phyloP scores from a whole-genome alignment of 1,140 invertebrate species.

The Leptinotarsa lineolata region DNA sequence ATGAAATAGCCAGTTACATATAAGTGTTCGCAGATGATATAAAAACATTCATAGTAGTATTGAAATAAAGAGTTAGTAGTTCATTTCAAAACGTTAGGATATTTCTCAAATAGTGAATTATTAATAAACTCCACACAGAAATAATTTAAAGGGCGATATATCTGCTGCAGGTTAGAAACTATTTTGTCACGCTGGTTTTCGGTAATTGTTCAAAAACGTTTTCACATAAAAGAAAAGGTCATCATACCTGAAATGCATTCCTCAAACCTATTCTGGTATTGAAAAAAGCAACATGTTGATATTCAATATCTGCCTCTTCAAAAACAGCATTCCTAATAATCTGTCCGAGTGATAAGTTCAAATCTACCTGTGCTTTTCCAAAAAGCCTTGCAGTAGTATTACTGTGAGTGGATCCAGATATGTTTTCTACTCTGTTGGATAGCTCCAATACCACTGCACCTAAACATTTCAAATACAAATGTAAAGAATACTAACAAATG shows the following conservation, averaged over 20 bases:
- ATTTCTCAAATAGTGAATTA: too few relatives aligned
- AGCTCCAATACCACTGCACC: constrained; percentile 85
- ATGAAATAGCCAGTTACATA: too few relatives aligned
- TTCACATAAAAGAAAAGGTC: not conserved
- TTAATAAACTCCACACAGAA: too few relatives aligned
- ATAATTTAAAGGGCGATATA: too few relatives aligned
- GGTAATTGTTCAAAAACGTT: too few relatives aligned
- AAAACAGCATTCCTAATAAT: constrained; percentile 91
- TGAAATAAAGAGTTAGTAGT: too few relatives aligned
- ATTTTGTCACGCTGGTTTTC: not conserved
- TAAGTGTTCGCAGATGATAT: too few relatives aligned
- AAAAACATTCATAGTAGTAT: too few relatives aligned
- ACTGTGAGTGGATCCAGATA: constrained; percentile 69
- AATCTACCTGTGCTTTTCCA: constrained; percentile 89
- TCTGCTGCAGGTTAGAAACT: too few relatives aligned
- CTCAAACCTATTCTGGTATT: constrained; percentile 82
- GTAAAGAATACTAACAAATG: not conserved
- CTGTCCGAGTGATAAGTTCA: constrained; percentile 94
- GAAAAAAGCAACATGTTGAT: constrained; percentile 96
- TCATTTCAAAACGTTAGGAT: too few relatives aligned
- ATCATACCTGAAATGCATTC: constrained; percentile 49
- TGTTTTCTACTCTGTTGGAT: constrained; percentile 91
- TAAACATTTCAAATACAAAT: constrained; percentile 18
- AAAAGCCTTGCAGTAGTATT: constrained; percentile 65
- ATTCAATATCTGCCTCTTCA: constrained; percentile 95